These are phyloP conservation scores for Macrochelys suwanniensis DNA, from an alignment of 2,797 vertebrate species.

Conservation along the genomic window DNA sequence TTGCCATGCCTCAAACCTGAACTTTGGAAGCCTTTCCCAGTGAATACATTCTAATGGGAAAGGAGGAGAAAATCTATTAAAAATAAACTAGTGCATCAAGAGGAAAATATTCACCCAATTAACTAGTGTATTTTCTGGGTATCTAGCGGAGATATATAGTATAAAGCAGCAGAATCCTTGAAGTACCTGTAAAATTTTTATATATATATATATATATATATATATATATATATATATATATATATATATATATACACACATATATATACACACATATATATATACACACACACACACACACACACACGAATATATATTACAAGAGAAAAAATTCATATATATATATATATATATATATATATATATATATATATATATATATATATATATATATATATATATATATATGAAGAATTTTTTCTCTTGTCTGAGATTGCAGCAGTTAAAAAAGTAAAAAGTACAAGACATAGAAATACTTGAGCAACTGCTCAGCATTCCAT, in stretches of 20 bases:
- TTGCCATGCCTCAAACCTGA: background rate
- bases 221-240: accelerated
- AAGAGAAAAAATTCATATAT: too few relatives aligned
- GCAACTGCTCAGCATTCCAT: background rate
- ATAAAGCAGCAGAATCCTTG: background rate
- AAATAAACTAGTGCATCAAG: background rate
- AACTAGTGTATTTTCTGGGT: background rate
- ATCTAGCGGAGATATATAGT: background rate
- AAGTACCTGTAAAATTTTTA: background rate
- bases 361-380: too few relatives aligned
- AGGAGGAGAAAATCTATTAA: background rate
- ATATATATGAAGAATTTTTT: background rate
- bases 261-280: too few relatives aligned
- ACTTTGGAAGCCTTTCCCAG: constrained; percentile 1
- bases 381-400: accelerated
- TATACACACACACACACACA: too few relatives aligned
- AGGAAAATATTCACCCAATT: background rate
- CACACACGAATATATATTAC: too few relatives aligned
- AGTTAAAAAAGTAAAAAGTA: background rate
- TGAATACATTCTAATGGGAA: background rate
- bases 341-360: too few relatives aligned
- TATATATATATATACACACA: too few relatives aligned
- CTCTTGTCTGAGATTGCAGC: background rate
- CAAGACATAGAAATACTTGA: background rate
- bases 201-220: too few relatives aligned